Conservation (phyloP, 2,888 invertebrate species). For the Steinernema scapterisci region DNA sequence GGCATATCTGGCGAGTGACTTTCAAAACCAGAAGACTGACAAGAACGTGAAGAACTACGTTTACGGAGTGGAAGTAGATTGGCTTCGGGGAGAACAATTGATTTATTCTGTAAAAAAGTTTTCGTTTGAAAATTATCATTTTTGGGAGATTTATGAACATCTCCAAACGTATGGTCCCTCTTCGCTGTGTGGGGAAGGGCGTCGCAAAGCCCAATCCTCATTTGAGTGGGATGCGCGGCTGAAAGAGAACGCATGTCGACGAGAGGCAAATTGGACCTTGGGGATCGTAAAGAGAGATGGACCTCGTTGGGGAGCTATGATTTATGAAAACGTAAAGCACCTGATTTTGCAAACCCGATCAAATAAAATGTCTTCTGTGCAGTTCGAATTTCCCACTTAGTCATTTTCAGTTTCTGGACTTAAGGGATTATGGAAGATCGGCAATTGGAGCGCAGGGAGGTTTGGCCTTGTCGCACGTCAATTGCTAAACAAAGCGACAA, state of each 20-base stretch:
- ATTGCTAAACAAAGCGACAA: conserved; percentile 23
- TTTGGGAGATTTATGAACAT: conserved; percentile 11
- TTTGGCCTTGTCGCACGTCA: conserved; percentile 4
- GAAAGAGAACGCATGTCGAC: neutral
- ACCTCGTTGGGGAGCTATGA: neutral
- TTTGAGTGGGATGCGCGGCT: neutral
- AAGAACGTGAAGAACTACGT: conserved; percentile 78
- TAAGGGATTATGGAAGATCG: neutral
- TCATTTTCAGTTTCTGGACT: too few relatives aligned
- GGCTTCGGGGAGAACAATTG: conserved; percentile 72
- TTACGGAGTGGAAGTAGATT: conserved; percentile 77
- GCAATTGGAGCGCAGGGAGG: neutral
- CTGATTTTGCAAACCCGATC: neutral
- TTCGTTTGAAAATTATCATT: neutral
- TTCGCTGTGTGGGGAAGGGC: neutral
- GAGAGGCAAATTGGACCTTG: conserved; percentile 18
- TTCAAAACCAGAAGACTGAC: conserved; percentile 70
- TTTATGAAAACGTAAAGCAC: neutral
- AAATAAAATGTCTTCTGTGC: neutral
- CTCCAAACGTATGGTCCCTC: neutral
- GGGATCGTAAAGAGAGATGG: neutral
- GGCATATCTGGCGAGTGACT: conserved; percentile 38
- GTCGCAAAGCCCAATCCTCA: neutral
- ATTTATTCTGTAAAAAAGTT: conserved; percentile 68
- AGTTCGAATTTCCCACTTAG: neutral